phyloP scores from a whole-genome alignment of 2,888 invertebrate genomes.

The Schrankia costaestrigalis region DNA sequence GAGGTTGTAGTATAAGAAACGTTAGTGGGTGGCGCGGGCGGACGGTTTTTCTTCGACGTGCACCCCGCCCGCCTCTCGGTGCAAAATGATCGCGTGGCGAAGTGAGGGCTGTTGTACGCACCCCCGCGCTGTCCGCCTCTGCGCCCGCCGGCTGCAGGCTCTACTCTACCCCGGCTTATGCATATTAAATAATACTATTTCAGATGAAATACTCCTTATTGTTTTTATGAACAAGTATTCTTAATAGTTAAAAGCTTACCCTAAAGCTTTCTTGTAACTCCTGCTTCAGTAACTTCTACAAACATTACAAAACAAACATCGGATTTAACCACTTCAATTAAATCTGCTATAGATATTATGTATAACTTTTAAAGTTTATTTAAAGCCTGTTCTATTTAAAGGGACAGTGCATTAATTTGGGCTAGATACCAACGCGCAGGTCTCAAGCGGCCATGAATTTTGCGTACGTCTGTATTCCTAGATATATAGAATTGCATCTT shows the following conservation, averaged over 20 bases:
- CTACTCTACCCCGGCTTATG: conserved; percentile 38
- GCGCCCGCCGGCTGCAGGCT: conserved; percentile 53
- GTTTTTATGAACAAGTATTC: conserved; percentile 8
- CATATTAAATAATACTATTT: conserved; percentile 45
- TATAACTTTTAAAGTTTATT: too few relatives aligned
- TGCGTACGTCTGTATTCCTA: conserved; percentile 19
- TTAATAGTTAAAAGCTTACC: background rate
- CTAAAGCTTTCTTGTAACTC: too few relatives aligned
- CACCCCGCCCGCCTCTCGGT: conserved; percentile 60
- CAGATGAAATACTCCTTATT: conserved; percentile 39
- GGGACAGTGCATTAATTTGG: too few relatives aligned
- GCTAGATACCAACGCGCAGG: conserved; percentile 43
- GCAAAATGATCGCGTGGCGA: conserved; percentile 75
- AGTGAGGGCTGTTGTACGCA: conserved; percentile 45
- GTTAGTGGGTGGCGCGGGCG: conserved; percentile 39
- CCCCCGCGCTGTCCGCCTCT: conserved; percentile 30
- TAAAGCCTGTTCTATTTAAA: too few relatives aligned
- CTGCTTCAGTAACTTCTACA: too few relatives aligned
- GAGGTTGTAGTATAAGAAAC: conserved; percentile 61
- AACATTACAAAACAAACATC: too few relatives aligned
- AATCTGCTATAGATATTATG: too few relatives aligned
- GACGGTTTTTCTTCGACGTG: conserved; percentile 47
- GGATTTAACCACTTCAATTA: too few relatives aligned
- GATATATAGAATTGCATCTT: conserved; percentile 6
- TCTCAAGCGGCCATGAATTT: conserved; percentile 27